Conservation (phyloP, 2,797 vertebrate species). For the Somateria mollissima region DNA sequence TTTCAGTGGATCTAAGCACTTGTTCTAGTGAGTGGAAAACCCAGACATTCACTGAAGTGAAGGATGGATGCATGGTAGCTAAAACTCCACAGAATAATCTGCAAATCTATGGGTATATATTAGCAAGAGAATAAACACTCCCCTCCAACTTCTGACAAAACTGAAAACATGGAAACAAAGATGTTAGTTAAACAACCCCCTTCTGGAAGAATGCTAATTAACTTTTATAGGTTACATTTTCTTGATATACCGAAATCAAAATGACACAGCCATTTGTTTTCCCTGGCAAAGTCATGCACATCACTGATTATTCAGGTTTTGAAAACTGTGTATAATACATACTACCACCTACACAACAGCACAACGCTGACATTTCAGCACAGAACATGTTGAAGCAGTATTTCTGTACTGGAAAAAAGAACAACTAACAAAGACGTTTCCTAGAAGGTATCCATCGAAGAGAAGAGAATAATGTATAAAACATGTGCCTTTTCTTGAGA, state of each 20-base stretch:
- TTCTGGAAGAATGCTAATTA: conserved; percentile 71
- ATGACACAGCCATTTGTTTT: conserved; percentile 74
- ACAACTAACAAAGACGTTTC: conserved; percentile 68
- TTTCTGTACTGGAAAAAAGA: conserved; percentile 58
- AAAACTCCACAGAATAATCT: conserved; percentile 14
- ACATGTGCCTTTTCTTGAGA: conserved; percentile 55
- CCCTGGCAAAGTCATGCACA: conserved; percentile 70
- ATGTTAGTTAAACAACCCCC: conserved; percentile 55
- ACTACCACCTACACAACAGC: conserved; percentile 73
- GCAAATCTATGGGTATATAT: conserved; percentile 60
- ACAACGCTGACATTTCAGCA: conserved; percentile 70
- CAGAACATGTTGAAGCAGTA: conserved; percentile 65
- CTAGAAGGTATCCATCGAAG: conserved; percentile 64
- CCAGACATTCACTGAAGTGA: not conserved
- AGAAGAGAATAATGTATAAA: conserved; percentile 63
- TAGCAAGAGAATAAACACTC: conserved; percentile 49
- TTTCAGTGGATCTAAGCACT: not conserved
- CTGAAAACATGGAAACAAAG: conserved; percentile 64
- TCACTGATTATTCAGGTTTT: conserved; percentile 71
- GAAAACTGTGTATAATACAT: conserved; percentile 68
- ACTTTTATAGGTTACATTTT: conserved; percentile 72
- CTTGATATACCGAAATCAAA: conserved; percentile 68
- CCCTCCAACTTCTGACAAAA: conserved; percentile 63
- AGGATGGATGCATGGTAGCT: conserved; percentile 21
- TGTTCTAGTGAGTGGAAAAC: conserved; percentile 1